These are phyloP conservation scores for Tauraco hartlaubi DNA, from an alignment of 2,797 vertebrate genomes.

Conservation along the genomic window DNA sequence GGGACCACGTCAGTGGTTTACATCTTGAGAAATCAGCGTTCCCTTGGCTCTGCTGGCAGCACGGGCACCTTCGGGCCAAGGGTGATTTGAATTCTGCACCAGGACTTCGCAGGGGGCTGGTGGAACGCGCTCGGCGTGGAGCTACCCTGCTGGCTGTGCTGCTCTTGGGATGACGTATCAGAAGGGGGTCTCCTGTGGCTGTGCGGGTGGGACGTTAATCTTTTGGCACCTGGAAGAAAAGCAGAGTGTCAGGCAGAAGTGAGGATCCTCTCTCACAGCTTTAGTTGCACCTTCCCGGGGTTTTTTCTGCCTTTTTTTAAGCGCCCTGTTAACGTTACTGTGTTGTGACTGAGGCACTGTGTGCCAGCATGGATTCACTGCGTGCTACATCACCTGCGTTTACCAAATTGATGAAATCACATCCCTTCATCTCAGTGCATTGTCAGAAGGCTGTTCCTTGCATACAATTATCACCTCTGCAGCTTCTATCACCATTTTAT, in stretches of 20 bases:
- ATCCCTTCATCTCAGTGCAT: fast-evolving
- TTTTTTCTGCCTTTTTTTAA: background rate
- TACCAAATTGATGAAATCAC: fast-evolving
- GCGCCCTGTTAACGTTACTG: background rate
- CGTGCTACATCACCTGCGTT: fast-evolving
- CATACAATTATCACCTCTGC: background rate
- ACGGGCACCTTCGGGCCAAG: background rate
- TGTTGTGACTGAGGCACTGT: fast-evolving
- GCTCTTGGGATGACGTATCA: fast-evolving
- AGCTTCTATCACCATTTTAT: fast-evolving
- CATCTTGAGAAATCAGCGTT: background rate
- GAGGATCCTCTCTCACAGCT: background rate
- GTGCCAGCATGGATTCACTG: background rate
- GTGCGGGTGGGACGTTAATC: background rate
- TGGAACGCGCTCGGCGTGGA: background rate
- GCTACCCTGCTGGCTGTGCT: background rate
- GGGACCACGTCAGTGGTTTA: fast-evolving
- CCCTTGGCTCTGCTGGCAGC: background rate
- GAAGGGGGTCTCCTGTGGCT: background rate
- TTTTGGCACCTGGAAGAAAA: background rate
- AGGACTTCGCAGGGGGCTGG: background rate
- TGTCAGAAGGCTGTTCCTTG: too few relatives aligned
- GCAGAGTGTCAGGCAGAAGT: background rate
- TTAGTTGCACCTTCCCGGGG: background rate
- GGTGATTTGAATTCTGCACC: background rate